Conservation (phyloP, 2,888 invertebrate genomes). For the Eristalinus aeneus region DNA sequence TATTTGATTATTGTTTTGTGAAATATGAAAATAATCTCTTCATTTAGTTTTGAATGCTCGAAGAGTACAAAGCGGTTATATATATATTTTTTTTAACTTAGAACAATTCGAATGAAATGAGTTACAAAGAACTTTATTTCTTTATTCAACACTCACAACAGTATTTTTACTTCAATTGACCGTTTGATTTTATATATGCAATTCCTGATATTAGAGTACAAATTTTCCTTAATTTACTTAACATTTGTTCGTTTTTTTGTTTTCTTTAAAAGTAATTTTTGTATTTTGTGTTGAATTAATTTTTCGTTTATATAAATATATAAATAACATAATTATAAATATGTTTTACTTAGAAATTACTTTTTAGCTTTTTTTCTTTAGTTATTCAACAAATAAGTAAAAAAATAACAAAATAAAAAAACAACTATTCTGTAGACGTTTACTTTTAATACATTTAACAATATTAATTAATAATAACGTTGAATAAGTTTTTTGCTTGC, state of each 20-base stretch:
- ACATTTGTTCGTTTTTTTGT: constrained; percentile 1
- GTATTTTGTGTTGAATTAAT: constrained; percentile 54
- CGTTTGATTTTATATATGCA: constrained; percentile 62
- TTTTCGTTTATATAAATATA: constrained; percentile 57
- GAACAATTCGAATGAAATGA: constrained; percentile 35
- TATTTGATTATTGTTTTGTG: constrained; percentile 18
- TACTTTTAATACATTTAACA: constrained; percentile 69
- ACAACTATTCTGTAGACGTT: constrained; percentile 71
- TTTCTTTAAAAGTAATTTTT: constrained; percentile 28
- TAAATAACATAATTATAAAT: constrained; percentile 62
- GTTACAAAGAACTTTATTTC: constrained; percentile 34
- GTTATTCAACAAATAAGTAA: constrained; percentile 55
- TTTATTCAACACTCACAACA: constrained; percentile 60
- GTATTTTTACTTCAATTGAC: constrained; percentile 48
- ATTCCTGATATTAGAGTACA: constrained; percentile 51
- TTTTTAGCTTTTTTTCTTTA: constrained; percentile 65
- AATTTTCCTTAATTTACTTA: constrained; percentile 31
- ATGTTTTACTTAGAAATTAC: constrained; percentile 69
- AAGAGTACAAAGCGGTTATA: constrained; percentile 59
- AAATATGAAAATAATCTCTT: constrained; percentile 2
- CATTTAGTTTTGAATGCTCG: constrained; percentile 49
- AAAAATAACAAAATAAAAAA: constrained; percentile 54
- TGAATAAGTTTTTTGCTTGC: constrained; percentile 81
- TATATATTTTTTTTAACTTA: constrained; percentile 33
- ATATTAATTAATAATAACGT: constrained; percentile 74